A percentile compares a stretch with the other conserved stretches of the same genome.
Conservation (phyloP, 2,888 invertebrate species). For the Coremacera marginata region DNA sequence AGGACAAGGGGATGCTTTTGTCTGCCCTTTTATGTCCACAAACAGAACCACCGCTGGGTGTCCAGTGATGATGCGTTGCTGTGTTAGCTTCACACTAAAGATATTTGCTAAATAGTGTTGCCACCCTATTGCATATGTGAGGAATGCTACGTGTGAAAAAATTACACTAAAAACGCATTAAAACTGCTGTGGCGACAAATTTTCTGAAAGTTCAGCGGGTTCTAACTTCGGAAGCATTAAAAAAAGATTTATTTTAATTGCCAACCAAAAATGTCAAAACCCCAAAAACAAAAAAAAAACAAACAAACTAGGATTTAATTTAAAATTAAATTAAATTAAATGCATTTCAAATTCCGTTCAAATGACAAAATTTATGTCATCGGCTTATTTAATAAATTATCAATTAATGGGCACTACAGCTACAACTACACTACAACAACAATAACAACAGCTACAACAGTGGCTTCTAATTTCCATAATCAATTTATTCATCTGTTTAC, state of each 20-base stretch:
- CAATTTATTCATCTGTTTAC: slow-evolving; percentile 16
- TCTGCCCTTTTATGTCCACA: neutral
- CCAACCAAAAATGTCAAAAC: neutral
- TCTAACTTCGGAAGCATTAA: neutral
- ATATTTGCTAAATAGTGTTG: neutral
- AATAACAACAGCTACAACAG: slow-evolving; percentile 22
- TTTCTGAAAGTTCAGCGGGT: neutral
- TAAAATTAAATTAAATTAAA: neutral
- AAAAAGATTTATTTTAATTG: neutral
- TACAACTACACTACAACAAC: neutral
- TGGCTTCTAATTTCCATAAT: slow-evolving; percentile 20
- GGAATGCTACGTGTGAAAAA: slow-evolving; percentile 36
- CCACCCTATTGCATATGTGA: slow-evolving; percentile 1
- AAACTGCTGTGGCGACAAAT: neutral
- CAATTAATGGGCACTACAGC: slow-evolving; percentile 22
- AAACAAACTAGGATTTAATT: neutral
- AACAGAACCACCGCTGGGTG: neutral
- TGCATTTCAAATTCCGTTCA: neutral
- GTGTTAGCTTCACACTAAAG: neutral
- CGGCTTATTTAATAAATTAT: slow-evolving; percentile 5
- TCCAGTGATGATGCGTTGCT: neutral
- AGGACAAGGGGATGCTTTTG: slow-evolving; percentile 24
- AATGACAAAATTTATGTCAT: slow-evolving; percentile 1
- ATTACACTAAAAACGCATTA: slow-evolving; percentile 45
- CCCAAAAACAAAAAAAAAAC: neutral